A percentile compares a stretch with the other conserved stretches of the same genome.
Conservation (phyloP, 2,888 invertebrate genomes). For the Harpagoxenus sublaevis region DNA sequence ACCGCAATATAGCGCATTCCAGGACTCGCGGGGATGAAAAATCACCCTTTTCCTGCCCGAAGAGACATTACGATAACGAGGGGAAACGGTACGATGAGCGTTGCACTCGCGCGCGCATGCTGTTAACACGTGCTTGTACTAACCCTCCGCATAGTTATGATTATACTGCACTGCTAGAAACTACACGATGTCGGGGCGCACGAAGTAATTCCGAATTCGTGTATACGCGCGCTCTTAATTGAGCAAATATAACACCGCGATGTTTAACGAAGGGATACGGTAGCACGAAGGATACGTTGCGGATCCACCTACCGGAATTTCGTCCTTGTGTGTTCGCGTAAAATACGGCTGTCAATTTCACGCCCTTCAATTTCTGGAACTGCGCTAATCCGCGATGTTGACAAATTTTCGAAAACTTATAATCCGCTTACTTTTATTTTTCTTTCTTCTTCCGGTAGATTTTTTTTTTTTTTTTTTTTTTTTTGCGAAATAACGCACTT, state of each 20-base stretch:
- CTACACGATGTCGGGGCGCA: constrained; percentile 46
- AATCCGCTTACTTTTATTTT: neutral
- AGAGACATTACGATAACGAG: constrained; percentile 37
- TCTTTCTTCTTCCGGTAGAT: too few relatives aligned
- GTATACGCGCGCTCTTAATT: constrained; percentile 64
- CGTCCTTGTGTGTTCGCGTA: constrained; percentile 18
- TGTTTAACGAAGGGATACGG: constrained; percentile 57
- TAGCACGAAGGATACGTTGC: constrained; percentile 42
- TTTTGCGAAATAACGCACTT: neutral
- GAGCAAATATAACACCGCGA: constrained; percentile 61
- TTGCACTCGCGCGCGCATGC: neutral
- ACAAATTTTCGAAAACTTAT: constrained; percentile 13
- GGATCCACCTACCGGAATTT: constrained; percentile 37
- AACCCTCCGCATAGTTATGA: constrained; percentile 54
- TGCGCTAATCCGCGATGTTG: neutral
- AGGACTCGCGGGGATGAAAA: constrained; percentile 6
- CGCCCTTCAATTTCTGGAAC: neutral
- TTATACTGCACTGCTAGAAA: constrained; percentile 64
- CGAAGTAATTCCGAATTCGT: constrained; percentile 68
- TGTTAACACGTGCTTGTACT: constrained; percentile 59
- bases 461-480: neutral
- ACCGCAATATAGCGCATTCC: constrained; percentile 31
- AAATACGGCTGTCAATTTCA: constrained; percentile 35
- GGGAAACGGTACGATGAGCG: constrained; percentile 12
- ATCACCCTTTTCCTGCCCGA: constrained; percentile 9